Base-by-base conservation (phyloP, 2,888 invertebrate genomes). In the Saturnia pavonia region DNA sequence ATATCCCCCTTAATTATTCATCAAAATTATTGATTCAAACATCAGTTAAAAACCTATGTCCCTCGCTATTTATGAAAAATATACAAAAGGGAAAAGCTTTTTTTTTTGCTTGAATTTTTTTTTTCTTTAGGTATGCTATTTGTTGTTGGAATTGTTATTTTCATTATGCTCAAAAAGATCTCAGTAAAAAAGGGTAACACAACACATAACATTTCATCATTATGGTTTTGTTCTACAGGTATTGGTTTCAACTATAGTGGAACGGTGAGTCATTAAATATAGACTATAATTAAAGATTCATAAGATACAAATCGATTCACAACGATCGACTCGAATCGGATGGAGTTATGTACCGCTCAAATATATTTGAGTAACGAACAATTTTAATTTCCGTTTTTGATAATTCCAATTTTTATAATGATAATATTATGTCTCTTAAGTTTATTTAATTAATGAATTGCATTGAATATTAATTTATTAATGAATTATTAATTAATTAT, bases 321-420 rank as follows among this genome's bases (percentile, higher is more conserved):
- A 77, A 76, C 75, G 68, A 69, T 43, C 54, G 22, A 54, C 54
- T 54, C 54, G 54, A 54, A 54, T 54, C 54, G 54, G n/a, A n/a
- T n/a, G n/a, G n/a, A 54, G 9, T 54, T 54, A 78, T 80, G 80
- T 80, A 82, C 85, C 87, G 89, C 89, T 90, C 89, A 88, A 90
- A 88, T 85, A 79, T 83, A 86, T 82, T 79, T 74, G 72, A 76
- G 79, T 82, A 82, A 80, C 83, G 74, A 72, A 67, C 48, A 72
- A 54, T 69, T 68, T 70, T 75, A 70, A 71, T 73, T 73, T 72
- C 73, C 70, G 54, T 70, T 71, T 68, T 65, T 69, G 48, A 54
- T 70, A 72, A 78, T 80, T 78, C 77, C 78, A 80, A 75, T 80
- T 77, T 78, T 78, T 77, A 71, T 80, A 76, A 73, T 74, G 48